These are phyloP conservation scores for Stomatorhinus walkeri DNA, from an alignment of 2,797 vertebrate species.

Conservation along the genomic window DNA sequence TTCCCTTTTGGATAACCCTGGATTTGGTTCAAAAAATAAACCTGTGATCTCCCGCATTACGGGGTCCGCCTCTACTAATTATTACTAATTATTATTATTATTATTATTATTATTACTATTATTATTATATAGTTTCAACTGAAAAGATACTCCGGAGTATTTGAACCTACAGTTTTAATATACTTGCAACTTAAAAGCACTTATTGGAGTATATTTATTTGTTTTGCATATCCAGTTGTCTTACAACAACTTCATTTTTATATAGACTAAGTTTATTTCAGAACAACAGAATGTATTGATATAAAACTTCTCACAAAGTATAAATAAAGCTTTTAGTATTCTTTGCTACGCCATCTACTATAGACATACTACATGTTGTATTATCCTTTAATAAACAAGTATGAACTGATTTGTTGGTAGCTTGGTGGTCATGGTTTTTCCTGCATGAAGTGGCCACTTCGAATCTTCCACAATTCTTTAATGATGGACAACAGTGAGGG, in stretches of 20 bases:
- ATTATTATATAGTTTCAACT: not conserved
- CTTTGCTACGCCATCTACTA: not conserved
- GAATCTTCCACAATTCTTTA: conserved; percentile 27
- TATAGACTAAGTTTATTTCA: not conserved
- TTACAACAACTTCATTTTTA: not conserved
- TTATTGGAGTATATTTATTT: not conserved
- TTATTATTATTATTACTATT: no score
- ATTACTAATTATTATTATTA: no score
- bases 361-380: not conserved
- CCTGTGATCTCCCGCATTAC: no score
- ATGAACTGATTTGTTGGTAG: not conserved
- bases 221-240: not conserved
- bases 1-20: no score
- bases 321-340: not conserved
- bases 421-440: not conserved
- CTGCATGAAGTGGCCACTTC: not conserved
- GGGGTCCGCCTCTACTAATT: no score
- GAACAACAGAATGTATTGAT: not conserved
- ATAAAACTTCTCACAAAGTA: not conserved
- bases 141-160: not conserved
- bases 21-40: no score
- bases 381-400: not conserved
- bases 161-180: not conserved
- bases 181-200: not conserved
- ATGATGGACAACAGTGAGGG: conserved; percentile 36